Conservation (phyloP, 53 echinoderm and acorn worm species). For the Luidia sarsii region DNA sequence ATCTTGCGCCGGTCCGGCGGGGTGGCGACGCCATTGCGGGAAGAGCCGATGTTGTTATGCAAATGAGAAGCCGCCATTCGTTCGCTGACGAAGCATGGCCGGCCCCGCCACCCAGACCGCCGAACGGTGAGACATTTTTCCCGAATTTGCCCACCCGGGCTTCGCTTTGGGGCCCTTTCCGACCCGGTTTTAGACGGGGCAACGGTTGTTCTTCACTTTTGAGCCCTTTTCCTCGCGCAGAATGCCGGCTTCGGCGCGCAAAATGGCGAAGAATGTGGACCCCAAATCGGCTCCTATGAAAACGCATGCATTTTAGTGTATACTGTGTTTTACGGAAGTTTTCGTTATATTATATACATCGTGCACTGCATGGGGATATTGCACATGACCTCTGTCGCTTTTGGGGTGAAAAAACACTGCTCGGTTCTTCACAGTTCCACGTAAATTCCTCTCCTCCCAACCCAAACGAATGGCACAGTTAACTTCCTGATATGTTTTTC, state of each 20-base stretch:
- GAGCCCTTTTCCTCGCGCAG: conserved; percentile 1
- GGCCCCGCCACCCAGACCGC: conserved; percentile 19
- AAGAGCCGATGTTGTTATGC: conserved; percentile 79
- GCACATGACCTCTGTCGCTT: conserved; percentile 23
- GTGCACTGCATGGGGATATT: not conserved
- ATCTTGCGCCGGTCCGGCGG: not conserved
- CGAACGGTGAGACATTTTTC: conserved; percentile 59
- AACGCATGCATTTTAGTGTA: not conserved
- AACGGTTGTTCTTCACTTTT: conserved; percentile 79
- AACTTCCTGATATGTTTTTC: not conserved
- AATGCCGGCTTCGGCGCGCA: not conserved
- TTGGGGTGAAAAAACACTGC: not conserved
- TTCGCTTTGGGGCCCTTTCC: conserved; percentile 21
- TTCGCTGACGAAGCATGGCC: conserved; percentile 58
- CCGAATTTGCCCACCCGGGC: conserved; percentile 39
- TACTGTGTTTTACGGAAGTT: conserved; percentile 47
- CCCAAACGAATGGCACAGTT: not conserved
- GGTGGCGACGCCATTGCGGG: conserved; percentile 42
- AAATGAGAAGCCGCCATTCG: conserved; percentile 73
- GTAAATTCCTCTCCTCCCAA: not conserved
- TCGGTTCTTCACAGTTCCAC: conserved; percentile 3
- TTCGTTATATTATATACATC: not conserved
- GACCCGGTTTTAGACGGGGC: conserved; percentile 7
- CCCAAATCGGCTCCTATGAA: conserved; percentile 3
- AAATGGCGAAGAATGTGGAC: conserved; percentile 44